A percentile compares a stretch with the other conserved stretches of the same genome.
Evolutionary conservation across 2,113 vertebrate genomes (phyloP).

Genomic region (western clawed frog (Xenopus tropicalis)): DNA sequence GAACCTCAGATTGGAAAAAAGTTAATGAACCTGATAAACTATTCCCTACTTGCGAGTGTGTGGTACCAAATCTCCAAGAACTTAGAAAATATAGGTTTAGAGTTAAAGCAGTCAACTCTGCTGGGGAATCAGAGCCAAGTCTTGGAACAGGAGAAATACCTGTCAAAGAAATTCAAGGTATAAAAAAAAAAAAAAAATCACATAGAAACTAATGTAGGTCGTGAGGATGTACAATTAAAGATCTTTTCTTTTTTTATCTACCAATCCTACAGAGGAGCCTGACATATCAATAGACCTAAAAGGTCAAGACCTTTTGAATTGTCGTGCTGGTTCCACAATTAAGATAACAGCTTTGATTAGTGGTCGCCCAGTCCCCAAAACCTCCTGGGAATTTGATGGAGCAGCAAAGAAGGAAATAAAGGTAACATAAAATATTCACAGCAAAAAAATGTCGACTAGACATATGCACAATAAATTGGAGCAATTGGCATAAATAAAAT

Average conservation of each 20-base stretch:
- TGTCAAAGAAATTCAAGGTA: conserved; percentile 87
- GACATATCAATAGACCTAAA: conserved; percentile 77
- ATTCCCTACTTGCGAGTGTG: conserved; percentile 79
- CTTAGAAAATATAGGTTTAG: conserved; percentile 91
- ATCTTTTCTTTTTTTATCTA: not conserved
- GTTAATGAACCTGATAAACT: conserved; percentile 88
- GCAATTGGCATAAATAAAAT: too few relatives aligned
- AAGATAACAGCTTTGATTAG: conserved; percentile 81
- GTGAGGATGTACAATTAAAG: not conserved
- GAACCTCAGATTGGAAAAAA: conserved; percentile 85
- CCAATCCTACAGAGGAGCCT: conserved; percentile 75
- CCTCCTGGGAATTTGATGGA: conserved; percentile 92
- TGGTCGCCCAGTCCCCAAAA: conserved; percentile 84
- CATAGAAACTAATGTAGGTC: too few relatives aligned
- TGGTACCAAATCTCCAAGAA: conserved; percentile 84
- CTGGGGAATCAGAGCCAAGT: conserved; percentile 92
- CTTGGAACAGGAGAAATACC: conserved; percentile 76
- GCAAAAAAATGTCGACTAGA: not conserved
- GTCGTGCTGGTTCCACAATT: conserved; percentile 78
- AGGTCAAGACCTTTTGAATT: conserved; percentile 77
- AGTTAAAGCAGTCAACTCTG: conserved; percentile 90
- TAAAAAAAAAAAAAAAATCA: conserved; percentile 27
- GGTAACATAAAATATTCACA: conserved; percentile 53
- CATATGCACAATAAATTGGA: too few relatives aligned
- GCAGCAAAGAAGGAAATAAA: conserved; percentile 82